Evolutionary conservation across 2,113 vertebrate genomes (phyloP), one percentile per base, ranked within the genome.

Genomic region (Corythoichthys haematopterus): DNA sequence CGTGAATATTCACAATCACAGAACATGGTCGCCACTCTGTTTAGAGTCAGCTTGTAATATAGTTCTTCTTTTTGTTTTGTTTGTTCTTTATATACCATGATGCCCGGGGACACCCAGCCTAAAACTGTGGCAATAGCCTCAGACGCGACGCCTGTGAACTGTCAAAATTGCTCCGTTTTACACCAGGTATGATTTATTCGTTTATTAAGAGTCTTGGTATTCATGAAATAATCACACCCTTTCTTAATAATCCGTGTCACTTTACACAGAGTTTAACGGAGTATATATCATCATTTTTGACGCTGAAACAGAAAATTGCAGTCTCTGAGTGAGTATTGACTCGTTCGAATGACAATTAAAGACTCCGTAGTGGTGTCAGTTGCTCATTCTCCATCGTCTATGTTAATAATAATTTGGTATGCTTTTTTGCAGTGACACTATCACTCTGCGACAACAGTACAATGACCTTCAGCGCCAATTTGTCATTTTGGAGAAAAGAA

Each of bases 271-370:
- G 86, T 75, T 86, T 98, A 81, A 94, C 94, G 65, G 95, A 98
- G 74, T 99, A 97, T 74, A 92, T 98, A 65, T 87, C 94, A 3
- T 93, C 95, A 45, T 88, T 99, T 77, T 88, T 98, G 83, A 91
- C 92, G n/a, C 88, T 99, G 75, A 98, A 99, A 82, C 93, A 97
- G 88, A 97, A 95, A 85, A 95, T 98, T 28, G 89, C 94, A 28
- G 92, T 93, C 35, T 92, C 94, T 8, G 95, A 96, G 97, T 99
- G 88, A 98, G 96, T 96, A 85, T 37, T 36, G 46, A 43, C 2
- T 9, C 4, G 3, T 52, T 43, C 9, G 40, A 43, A 43, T 8
- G 6, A 43, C 16, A 20, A 43, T 20, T 62, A 43, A 45, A 7
- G 13, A 9, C 37, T 28, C 20, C 20, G 20, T 8, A 37, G 58